Base-by-base conservation (phyloP, 2,113 vertebrate genomes). In the Dendropsophus ebraccatus region DNA sequence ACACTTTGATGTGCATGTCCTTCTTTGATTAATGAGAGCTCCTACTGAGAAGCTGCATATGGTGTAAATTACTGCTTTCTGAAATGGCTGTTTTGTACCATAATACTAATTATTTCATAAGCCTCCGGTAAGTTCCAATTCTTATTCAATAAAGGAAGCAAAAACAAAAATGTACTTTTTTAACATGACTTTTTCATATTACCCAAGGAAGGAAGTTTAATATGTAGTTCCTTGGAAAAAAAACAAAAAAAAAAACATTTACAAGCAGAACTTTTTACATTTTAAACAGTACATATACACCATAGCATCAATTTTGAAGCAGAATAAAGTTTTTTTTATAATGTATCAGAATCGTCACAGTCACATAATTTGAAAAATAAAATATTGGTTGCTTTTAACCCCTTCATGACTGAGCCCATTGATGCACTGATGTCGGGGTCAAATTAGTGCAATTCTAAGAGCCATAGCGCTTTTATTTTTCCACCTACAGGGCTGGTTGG, bases 71-170 rank as follows among this genome's bases (percentile, higher is more conserved):
- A 95, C 93, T 95, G 91, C 95, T 93, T 92, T 92, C 91, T 94
- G 91, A 95, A 95, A 95, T 93, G 93, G 94, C 94, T 94, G 94
- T 94, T 96, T 93, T 94, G 94, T 94, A 95, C 93, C 95, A 94
- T 95, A 94, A 92, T 93, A 92, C 94, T 96, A 95, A 96, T 96
- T 96, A 95, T 95, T 95, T 94, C 95, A 95, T 92, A 93, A 92
- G 92, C 93, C 92, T 87, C 74, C 92, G 92, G 92, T 92, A 79
- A 3, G 90, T 90, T 94, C 92, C 94, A 93, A 90, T 91, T 92
- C 91, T 91, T 92, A 92, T 90, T 92, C 65, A 54, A 83, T 70
- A 83, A 83, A 72, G 28, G 28, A 30, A 50, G 28, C 73, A 37
- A 76, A n/a, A 84, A 32, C 52, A 65, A 84, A 35, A 45, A 50